Evolutionary conservation across 1,140 invertebrate genomes (phyloP).

Genomic region (Orussus abietinus): DNA sequence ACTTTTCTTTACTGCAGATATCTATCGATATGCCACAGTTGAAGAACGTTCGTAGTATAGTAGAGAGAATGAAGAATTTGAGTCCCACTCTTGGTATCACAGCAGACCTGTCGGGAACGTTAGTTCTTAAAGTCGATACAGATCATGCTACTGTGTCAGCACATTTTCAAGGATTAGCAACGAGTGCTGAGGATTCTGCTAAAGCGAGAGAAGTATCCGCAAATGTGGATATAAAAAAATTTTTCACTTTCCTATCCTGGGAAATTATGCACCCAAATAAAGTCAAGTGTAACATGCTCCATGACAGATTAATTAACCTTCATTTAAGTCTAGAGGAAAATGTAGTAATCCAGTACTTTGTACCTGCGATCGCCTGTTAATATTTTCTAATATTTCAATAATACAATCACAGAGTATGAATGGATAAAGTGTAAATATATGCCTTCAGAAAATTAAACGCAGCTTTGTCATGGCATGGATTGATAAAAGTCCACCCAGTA

Average conservation of each 20-base stretch:
- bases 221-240: conserved; percentile 56
- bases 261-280: conserved; percentile 57
- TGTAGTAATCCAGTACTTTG: conserved; percentile 60
- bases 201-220: conserved; percentile 42
- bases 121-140: conserved; percentile 71
- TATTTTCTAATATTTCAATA: too few species aligned
- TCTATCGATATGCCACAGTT: conserved; percentile 73
- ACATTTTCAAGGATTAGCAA: conserved; percentile 66
- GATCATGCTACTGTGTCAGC: conserved; percentile 73
- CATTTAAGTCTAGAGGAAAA: conserved; percentile 56
- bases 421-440: too few species aligned
- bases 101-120: conserved; percentile 65
- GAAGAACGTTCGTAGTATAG: conserved; percentile 69
- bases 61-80: conserved; percentile 78
- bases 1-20: conserved; percentile 60
- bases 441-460: too few species aligned
- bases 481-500: too few species aligned
- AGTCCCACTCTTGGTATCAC: conserved; percentile 64
- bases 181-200: conserved; percentile 33
- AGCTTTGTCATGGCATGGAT: too few species aligned
- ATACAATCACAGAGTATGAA: too few species aligned
- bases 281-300: conserved; percentile 59
- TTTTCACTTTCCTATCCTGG: conserved; percentile 57
- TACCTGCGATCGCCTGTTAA: conserved; percentile 54
- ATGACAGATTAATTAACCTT: conserved; percentile 56